These are phyloP conservation scores for Pachydiplax longipennis DNA, from an alignment of 2,888 invertebrate genomes.

Conservation along the genomic window DNA sequence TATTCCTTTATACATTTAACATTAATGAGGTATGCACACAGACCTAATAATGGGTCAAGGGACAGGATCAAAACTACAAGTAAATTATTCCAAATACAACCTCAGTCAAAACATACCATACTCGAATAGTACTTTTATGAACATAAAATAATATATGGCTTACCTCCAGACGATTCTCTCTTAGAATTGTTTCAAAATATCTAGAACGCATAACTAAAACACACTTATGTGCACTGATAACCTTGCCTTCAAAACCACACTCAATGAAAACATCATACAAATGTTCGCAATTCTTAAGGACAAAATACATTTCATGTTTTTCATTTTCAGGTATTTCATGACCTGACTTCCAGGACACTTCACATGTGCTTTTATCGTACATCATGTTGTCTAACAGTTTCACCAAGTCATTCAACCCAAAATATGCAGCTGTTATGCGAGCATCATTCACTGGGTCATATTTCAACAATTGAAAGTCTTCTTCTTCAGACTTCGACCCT, in stretches of 20 bases:
- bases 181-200: slow-evolving; percentile 86
- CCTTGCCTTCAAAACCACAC: slow-evolving; percentile 57
- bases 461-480: background rate
- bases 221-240: slow-evolving; percentile 78
- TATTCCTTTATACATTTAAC: slow-evolving; percentile 67
- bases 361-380: background rate
- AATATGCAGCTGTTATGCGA: background rate
- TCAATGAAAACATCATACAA: slow-evolving; percentile 71
- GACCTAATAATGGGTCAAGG: background rate
- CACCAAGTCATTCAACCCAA: background rate
- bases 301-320: slow-evolving; percentile 57
- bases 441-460: slow-evolving; percentile 7
- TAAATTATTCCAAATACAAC: background rate
- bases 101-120: background rate
- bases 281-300: slow-evolving; percentile 62
- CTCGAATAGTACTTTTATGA: background rate
- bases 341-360: background rate
- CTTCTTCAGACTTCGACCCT: background rate
- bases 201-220: slow-evolving; percentile 82
- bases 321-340: background rate
- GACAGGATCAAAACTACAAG: background rate
- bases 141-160: slow-evolving; percentile 50
- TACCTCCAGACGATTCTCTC: slow-evolving; percentile 79
- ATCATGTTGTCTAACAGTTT: background rate
- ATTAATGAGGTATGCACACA: slow-evolving; percentile 57